A percentile compares a stretch with the other conserved stretches of the same genome.
phyloP scores from a whole-genome alignment of 1,140 invertebrate genomes.

The Eubasilissa regina region DNA sequence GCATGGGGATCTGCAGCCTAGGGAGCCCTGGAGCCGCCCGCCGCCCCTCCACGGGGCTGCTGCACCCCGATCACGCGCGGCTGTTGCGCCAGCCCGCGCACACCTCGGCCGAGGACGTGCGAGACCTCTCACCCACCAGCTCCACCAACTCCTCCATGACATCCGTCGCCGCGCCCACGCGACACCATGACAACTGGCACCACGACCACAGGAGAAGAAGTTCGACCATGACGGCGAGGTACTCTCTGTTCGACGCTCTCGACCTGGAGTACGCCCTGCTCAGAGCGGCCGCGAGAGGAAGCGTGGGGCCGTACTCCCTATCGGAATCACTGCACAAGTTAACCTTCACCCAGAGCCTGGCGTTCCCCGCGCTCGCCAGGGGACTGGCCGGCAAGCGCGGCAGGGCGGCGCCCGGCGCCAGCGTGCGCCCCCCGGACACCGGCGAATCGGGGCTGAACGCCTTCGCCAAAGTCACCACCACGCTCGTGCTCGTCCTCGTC shows the following conservation, averaged over 20 bases:
- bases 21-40: conserved; percentile 58
- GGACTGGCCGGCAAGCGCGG: conserved; percentile 79
- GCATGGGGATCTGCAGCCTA: conserved; percentile 60
- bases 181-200: conserved; percentile 67
- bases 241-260: conserved; percentile 81
- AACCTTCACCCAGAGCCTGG: conserved; percentile 83
- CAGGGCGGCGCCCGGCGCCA: conserved; percentile 71
- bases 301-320: conserved; percentile 80
- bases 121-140: conserved; percentile 68
- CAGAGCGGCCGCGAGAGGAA: conserved; percentile 79
- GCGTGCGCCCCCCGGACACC: conserved; percentile 73
- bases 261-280: conserved; percentile 81
- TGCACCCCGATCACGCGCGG: conserved; percentile 81
- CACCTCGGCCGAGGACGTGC: conserved; percentile 69
- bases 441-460: conserved; percentile 78
- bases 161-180: conserved; percentile 70
- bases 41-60: conserved; percentile 74
- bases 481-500: conserved; percentile 79
- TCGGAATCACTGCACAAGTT: conserved; percentile 83
- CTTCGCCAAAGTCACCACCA: conserved; percentile 81
- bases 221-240: conserved; percentile 74
- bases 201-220: conserved; percentile 65
- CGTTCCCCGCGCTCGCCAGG: conserved; percentile 81
- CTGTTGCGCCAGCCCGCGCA: conserved; percentile 68
- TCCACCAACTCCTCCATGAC: conserved; percentile 75